Base-by-base conservation (phyloP, 1,140 invertebrate genomes). In the Hormaphis cornu region DNA sequence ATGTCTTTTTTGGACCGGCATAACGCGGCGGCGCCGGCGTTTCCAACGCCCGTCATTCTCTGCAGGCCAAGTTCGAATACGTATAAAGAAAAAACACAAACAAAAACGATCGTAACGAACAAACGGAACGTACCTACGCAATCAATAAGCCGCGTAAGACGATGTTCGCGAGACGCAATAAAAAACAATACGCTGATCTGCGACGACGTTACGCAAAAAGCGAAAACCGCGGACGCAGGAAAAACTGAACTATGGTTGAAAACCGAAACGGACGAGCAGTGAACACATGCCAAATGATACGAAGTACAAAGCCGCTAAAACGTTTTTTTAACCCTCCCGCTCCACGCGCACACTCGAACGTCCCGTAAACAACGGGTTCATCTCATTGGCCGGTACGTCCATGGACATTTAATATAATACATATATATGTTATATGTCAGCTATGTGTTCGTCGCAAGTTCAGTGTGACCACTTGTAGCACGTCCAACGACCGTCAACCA, bases 1-100 rank as follows among this genome's bases (percentile, higher is more conserved):
- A 83, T 79, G 50, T 83, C 81, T 73, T 78, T 77, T 73, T 83
- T 83, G 3, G 76, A 78, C 53, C 76, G 77, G 28, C 22, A 63
- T 12, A 66, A 9, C 18, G 20, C 61, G 14, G 42, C 6, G 6
- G 12, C 18, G 6, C 12, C 16, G 16, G 54, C 54, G 33, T 24
- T 58, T 14, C 54, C 54, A 40, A 58, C 33, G 33, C 54, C 54
- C n/a, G 7, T n/a, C 54, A 58, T 58, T 58, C 40, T 58, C 35
- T 12, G 35, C 28, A 16, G 10, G 40, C 5, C 7, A 3, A 4
- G 1, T 5, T 4, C 3, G 6, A 12, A 42, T 42, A n/a, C 16
- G n/a, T n/a, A n/a, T 2, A 42, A 42, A 16, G n/a, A 42, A n/a
- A 42, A 12, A 16, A 42, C 40, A 2, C 14, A n/a, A 1, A 4